Evolutionary conservation across 2,797 vertebrate species (phyloP).

Genomic region (Myiotriccus ornatus): DNA sequence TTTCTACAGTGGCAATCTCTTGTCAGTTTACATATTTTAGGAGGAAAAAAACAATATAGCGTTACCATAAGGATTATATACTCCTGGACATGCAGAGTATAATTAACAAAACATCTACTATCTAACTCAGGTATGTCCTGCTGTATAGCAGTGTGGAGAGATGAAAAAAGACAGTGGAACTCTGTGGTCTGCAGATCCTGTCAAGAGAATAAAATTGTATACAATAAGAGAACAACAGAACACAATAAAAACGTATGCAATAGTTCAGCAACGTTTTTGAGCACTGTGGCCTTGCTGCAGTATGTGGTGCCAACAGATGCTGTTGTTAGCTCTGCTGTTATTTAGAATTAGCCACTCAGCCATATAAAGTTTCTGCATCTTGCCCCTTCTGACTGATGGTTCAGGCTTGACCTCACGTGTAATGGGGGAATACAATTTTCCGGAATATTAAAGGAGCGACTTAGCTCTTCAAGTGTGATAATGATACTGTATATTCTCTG

Average conservation of each 20-base stretch:
- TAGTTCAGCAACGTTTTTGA: neutral
- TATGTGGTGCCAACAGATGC: neutral
- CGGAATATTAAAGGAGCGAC: neutral
- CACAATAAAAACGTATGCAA: neutral
- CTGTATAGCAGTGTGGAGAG: neutral
- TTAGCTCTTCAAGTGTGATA: neutral
- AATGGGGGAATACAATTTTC: neutral
- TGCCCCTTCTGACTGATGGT: neutral
- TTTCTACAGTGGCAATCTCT: neutral
- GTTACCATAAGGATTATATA: neutral
- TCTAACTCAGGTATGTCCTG: neutral
- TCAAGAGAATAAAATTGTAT: neutral
- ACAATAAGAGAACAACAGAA: neutral
- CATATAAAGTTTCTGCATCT: neutral
- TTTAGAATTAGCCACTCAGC: neutral
- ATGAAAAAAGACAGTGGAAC: neutral
- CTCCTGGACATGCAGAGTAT: neutral
- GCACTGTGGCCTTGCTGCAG: neutral
- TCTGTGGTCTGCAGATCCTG: neutral
- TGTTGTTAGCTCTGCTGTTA: neutral
- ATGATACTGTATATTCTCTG: slow-evolving; percentile 8
- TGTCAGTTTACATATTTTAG: neutral
- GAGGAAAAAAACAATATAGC: neutral
- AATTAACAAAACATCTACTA: neutral
- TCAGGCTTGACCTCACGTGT: neutral